Evolutionary conservation across 2,113 vertebrate genomes (phyloP), one percentile per base, ranked within the genome.

Genomic region (Echinops telfairi): DNA sequence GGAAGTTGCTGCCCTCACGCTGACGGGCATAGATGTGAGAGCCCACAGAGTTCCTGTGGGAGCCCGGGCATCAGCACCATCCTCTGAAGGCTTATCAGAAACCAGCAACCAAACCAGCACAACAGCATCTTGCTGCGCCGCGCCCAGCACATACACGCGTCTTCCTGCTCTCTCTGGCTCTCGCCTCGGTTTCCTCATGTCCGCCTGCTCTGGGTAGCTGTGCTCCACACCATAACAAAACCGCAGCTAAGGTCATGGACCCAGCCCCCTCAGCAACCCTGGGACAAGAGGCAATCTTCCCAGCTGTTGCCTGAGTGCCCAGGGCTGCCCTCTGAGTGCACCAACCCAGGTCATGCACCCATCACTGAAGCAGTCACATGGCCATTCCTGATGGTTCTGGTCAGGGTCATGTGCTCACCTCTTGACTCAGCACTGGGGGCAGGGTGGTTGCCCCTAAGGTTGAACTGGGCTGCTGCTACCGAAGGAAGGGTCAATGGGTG

Each of bases 371-470:
- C 57, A 36, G 11, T 16, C 22, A 1, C 43, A 36, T 31, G 73
- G 27, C 53, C 43, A 53, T 36, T 89, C 88, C 81, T 66, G 2
- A 71, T 31, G 64, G 71, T 36, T 33, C 36, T 29, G 23, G 80
- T 12, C 4, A 1, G 70, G 86, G 7, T 60, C 25, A 10, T 11
- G 23, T 81, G 38, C 47, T 53, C 47, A 53, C 33, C 25, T 58
- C 16, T 0, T 6, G 1, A 64, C 31, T 19, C 29, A 4, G 15
- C 47, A 4, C 5, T 2, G 8, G 40, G 40, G 1, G 15, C 0
- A 10, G 7, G 20, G 22, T 77, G 2, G 29, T 62, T 88, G 29
- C 25, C 7, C 9, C 47, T 10, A 5, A 4, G 33, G 38, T 19
- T 57, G 70, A 53, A 19, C 7, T 23, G 53, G 31, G 19, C 43